Evolutionary conservation across 2,888 invertebrate species (phyloP), one percentile per base, ranked within the genome.

Genomic region (Cinara cedri): DNA sequence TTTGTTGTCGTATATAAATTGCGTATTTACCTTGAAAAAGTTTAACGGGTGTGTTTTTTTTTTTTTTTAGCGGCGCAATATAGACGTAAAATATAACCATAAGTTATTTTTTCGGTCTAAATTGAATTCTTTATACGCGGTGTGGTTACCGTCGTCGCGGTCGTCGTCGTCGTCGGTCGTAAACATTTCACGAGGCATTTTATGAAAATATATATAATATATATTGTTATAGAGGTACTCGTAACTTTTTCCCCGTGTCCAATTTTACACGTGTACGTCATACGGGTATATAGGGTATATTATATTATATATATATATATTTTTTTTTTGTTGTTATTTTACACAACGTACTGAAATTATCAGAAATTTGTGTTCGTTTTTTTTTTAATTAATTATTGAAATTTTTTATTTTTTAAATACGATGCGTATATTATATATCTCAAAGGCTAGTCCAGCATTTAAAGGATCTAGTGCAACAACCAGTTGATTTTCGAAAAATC

Each of bases 121-220:
- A 63, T 63, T 13, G 63, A 63, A 63, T 44, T 34, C 34, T 34
- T 4, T 34, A 34, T 34, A 34, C 34, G 6, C 34, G 34, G 6
- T 6, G 6, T 6, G 34, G 34, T 34, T 6, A 6, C 34, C 34
- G 34, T 24, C 9, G 16, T 26, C 26, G 60, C 16, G 26, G 26
- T 24, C 24, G 14, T 3, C 8, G 24, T n/a, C n/a, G 24, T 34
- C 6, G 6, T 57, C 24, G 24, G 60, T 26, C 26, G 60, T 60
- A 60, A 60, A 60, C 26, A 60, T 60, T 60, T 60, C 26, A 26
- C 16, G 26, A 60, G 16, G n/a, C 26, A 60, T 60, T 60, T 60
- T 24, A 60, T 60, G 24, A 26, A 60, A 60, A 60, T 60, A 60
- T 60, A n/a, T n/a, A n/a, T n/a, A n/a, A n/a, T n/a, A n/a, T n/a